Percentiles rank a stretch among this genome's conserved stretches.
Conservation (phyloP, 2,113 vertebrate species). For the Sphyrna mokarran region DNA sequence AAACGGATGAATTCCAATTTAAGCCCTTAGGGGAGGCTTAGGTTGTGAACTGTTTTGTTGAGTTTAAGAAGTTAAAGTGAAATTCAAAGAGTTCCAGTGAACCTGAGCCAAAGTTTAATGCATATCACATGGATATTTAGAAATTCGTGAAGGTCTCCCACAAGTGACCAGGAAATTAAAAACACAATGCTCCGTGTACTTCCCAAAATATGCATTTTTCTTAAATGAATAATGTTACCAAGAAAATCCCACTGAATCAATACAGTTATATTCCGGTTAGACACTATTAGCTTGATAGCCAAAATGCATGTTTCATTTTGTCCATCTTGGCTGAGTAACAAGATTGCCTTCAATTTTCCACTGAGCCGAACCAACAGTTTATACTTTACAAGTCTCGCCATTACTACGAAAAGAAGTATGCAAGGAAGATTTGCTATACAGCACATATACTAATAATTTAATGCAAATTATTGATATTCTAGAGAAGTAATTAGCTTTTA, state of each 20-base stretch:
- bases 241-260: conserved; percentile 1
- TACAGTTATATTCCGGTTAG: conserved; percentile 20
- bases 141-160: background rate
- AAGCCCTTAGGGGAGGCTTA: background rate
- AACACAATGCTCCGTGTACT: background rate
- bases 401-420: conserved; percentile 23
- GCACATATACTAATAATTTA: conserved; percentile 9
- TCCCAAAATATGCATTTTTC: conserved; percentile 24
- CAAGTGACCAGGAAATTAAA: background rate
- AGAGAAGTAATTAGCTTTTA: conserved; percentile 34
- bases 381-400: conserved; percentile 14
- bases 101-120: conserved; percentile 32
- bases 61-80: background rate
- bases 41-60: background rate
- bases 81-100: background rate
- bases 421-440: background rate
- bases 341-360: conserved; percentile 9
- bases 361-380: conserved; percentile 13
- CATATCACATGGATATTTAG: background rate
- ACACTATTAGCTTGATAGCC: background rate
- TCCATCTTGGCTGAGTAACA: conserved; percentile 1
- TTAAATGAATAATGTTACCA: background rate
- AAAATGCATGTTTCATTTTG: background rate
- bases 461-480: conserved; percentile 31
- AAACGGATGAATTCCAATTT: background rate